phyloP scores from a whole-genome alignment of 2,888 invertebrate species.

The Ectemnius cavifrons region DNA sequence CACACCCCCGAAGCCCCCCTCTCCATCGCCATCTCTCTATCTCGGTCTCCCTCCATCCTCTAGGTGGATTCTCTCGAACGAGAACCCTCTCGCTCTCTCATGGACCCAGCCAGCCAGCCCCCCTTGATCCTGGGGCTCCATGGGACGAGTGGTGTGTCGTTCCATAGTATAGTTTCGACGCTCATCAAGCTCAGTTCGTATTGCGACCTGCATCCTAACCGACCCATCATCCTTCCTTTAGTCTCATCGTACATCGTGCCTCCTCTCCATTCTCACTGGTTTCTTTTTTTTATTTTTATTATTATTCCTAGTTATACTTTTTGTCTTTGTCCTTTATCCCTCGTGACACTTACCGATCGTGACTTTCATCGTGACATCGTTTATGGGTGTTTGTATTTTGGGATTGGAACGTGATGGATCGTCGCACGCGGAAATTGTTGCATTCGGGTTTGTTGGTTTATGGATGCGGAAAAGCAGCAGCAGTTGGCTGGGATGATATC shows the following conservation, averaged over 20 bases:
- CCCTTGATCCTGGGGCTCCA: constrained; percentile 55
- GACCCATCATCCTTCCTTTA: constrained; percentile 18
- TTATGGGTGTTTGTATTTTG: no score
- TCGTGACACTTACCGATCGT: no score
- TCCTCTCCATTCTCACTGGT: no score
- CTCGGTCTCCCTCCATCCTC: constrained; percentile 42
- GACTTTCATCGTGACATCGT: no score
- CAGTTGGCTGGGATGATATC: no score
- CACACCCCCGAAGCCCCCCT: constrained; percentile 49
- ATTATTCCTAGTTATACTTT: background rate
- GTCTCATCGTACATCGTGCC: background rate
- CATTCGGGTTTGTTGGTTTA: no score
- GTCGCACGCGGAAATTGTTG: no score
- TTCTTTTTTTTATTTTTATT: background rate
- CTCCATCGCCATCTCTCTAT: constrained; percentile 53
- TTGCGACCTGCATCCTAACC: constrained; percentile 61
- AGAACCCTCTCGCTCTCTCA: constrained; percentile 51
- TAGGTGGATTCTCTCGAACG: constrained; percentile 29
- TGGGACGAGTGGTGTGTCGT: constrained; percentile 53
- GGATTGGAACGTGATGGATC: no score
- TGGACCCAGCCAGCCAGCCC: constrained; percentile 44
- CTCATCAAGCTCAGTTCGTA: constrained; percentile 58
- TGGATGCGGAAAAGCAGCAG: no score
- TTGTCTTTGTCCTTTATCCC: no score
- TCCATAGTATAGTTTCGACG: constrained; percentile 61